Evolutionary conservation across 2,797 vertebrate species (phyloP).

Genomic region (Merluccius polli): DNA sequence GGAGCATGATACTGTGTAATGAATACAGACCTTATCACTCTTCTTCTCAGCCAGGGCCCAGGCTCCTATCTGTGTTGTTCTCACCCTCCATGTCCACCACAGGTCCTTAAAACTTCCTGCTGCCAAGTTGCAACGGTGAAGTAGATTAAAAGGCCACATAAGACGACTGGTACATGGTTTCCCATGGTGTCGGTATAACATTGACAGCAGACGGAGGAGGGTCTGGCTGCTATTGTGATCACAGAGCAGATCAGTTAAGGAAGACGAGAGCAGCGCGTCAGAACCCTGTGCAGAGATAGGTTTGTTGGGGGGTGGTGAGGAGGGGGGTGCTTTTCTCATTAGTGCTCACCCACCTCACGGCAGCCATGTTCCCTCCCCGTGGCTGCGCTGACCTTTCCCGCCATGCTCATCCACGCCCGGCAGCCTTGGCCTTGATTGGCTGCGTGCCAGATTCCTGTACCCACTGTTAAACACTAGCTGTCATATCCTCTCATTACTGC

Average conservation of each 20-base stretch:
- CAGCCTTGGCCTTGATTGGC: too few relatives aligned
- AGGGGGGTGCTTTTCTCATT: slow-evolving; percentile 15
- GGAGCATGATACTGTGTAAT: slow-evolving; percentile 4
- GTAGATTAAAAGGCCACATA: background rate
- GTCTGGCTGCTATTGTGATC: background rate
- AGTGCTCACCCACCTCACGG: slow-evolving; percentile 32
- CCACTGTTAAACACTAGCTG: too few relatives aligned
- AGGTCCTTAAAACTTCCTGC: background rate
- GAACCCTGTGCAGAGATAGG: slow-evolving; percentile 54
- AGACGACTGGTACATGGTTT: background rate
- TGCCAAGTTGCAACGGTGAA: background rate
- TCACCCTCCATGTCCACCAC: background rate
- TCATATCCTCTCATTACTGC: background rate
- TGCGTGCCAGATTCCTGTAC: background rate
- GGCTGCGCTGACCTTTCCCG: background rate
- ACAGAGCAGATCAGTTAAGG: background rate
- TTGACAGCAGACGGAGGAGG: background rate
- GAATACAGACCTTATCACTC: background rate
- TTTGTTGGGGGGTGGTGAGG: slow-evolving; percentile 16
- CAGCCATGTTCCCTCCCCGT: slow-evolving; percentile 42
- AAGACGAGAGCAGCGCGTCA: slow-evolving; percentile 21
- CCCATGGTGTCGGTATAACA: too few relatives aligned
- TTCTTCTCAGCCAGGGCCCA: too few relatives aligned
- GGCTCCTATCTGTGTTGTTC: too few relatives aligned
- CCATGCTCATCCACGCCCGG: too few relatives aligned